These are phyloP conservation scores for Pegoplata infirma DNA, from an alignment of 2,888 invertebrate genomes.

Conservation along the genomic window DNA sequence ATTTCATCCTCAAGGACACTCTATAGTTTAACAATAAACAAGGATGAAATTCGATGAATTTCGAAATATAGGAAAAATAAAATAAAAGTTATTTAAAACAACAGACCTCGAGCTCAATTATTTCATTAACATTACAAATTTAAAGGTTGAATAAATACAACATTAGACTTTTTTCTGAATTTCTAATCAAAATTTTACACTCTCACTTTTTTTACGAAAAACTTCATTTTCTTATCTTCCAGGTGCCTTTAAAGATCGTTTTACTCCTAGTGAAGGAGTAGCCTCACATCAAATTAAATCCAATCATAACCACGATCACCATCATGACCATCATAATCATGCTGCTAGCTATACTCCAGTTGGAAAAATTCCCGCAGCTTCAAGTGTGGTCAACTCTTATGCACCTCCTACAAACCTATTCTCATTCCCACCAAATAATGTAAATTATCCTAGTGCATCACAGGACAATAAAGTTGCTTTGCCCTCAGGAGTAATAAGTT, in stretches of 20 bases:
- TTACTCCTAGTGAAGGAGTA: conserved; percentile 75
- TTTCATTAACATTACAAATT: too few species aligned
- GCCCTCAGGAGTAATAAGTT: conserved; percentile 70
- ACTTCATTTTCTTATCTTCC: conserved; percentile 20
- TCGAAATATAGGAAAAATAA: too few species aligned
- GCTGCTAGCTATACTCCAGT: conserved; percentile 19
- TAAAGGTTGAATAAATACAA: too few species aligned
- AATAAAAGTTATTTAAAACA: too few species aligned
- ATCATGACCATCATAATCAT: conserved; percentile 65
- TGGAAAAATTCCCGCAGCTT: conserved; percentile 66
- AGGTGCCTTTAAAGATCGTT: conserved; percentile 74
- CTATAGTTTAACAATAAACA: too few species aligned
- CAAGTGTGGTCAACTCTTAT: conserved; percentile 69
- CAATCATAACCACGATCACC: conserved; percentile 61
- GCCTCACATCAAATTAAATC: conserved; percentile 69
- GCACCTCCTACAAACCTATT: conserved; percentile 72
- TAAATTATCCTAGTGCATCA: conserved; percentile 73
- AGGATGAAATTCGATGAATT: too few species aligned
- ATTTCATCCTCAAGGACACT: too few species aligned
- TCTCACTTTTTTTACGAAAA: too few species aligned
- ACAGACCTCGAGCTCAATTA: too few species aligned
- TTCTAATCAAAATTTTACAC: too few species aligned
- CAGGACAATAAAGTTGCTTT: conserved; percentile 69
- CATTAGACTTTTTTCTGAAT: too few species aligned
- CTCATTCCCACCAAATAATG: conserved; percentile 76